phyloP scores from a whole-genome alignment of 2,888 invertebrate genomes.

The Metallyticus violacea region DNA sequence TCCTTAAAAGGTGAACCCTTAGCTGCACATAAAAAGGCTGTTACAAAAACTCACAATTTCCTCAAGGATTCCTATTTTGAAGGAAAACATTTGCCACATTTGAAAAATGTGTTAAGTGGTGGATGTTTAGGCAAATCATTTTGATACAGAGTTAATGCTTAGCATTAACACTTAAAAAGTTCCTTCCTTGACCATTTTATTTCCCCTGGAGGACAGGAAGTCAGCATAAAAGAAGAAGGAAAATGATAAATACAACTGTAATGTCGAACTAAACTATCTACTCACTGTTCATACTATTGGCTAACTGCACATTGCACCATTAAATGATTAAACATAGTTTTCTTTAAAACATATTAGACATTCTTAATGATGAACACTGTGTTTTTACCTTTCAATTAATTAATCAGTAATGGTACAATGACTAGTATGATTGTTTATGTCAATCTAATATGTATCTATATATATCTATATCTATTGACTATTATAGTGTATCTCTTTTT shows the following conservation, averaged over 20 bases:
- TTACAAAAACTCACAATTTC: neutral
- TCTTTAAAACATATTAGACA: neutral
- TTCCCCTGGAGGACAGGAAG: neutral
- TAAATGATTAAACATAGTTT: neutral
- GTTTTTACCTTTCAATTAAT: neutral
- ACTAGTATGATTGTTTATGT: neutral
- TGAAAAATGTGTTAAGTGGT: neutral
- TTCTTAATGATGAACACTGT: neutral
- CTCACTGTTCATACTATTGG: neutral
- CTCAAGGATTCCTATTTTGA: neutral
- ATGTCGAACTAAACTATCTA: neutral
- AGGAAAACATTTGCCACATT: neutral
- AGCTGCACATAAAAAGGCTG: neutral
- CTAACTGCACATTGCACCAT: neutral
- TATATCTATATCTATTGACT: neutral
- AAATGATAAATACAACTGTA: neutral
- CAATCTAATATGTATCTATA: neutral
- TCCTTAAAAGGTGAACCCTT: neutral
- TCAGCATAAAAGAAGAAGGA: neutral
- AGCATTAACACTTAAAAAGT: neutral
- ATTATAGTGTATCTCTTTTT: neutral
- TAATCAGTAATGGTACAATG: neutral
- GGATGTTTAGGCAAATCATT: neutral
- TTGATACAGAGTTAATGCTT: neutral
- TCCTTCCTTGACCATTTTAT: neutral